These are phyloP conservation scores for Actenoides hombroni DNA, from an alignment of 2,113 vertebrate species.

Conservation along the genomic window DNA sequence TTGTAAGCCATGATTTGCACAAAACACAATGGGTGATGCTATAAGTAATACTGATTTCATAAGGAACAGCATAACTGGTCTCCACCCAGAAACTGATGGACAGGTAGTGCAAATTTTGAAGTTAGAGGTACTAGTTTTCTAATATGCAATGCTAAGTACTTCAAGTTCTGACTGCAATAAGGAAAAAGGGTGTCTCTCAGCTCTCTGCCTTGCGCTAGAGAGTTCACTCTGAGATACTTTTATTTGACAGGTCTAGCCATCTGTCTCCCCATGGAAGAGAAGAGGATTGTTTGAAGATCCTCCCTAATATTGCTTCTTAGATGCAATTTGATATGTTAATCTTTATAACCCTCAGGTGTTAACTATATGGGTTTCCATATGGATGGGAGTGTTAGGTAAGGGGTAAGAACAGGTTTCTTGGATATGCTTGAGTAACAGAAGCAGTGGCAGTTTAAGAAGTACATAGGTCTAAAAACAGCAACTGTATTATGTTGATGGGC, in stretches of 20 bases:
- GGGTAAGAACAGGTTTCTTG: background rate
- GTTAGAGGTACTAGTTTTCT: background rate
- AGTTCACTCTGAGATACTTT: background rate
- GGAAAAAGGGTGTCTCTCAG: background rate
- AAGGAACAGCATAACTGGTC: background rate
- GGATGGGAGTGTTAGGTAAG: background rate
- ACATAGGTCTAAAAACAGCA: accelerated
- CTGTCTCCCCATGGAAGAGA: background rate
- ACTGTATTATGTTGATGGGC: background rate
- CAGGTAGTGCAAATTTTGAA: background rate
- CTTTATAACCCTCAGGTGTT: background rate
- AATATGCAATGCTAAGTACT: background rate
- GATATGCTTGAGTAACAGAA: background rate
- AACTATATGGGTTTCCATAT: background rate
- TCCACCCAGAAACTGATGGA: background rate
- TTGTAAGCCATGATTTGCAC: background rate
- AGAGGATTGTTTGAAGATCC: background rate
- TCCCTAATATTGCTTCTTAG: background rate
- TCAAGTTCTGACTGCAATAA: background rate
- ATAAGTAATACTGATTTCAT: background rate
- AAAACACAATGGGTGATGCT: background rate
- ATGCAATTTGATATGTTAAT: background rate
- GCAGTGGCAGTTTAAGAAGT: background rate
- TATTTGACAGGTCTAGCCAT: background rate
- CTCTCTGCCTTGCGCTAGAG: background rate